phyloP scores from a whole-genome alignment of 2,113 vertebrate genomes.

The Hemiscyllium ocellatum region DNA sequence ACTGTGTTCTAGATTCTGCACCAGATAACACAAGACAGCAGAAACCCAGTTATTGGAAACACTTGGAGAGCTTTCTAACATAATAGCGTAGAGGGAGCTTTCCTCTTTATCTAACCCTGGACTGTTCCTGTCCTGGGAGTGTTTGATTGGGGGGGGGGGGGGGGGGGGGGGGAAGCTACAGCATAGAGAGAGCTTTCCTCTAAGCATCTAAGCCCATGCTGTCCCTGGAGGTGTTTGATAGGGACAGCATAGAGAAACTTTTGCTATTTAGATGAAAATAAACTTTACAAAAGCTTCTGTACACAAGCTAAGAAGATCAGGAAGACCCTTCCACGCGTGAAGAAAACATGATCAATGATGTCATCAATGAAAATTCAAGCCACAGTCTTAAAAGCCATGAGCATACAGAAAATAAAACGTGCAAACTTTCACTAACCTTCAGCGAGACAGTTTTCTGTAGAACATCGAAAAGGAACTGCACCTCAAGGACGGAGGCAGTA shows the following conservation, averaged over 20 bases:
- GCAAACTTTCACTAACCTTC: slow-evolving; percentile 61
- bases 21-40: too few species aligned
- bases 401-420: slow-evolving; percentile 41
- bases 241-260: not conserved
- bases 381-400: not conserved
- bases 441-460: slow-evolving; percentile 85
- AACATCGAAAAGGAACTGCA: slow-evolving; percentile 90
- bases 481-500: slow-evolving; percentile 70
- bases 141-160: too few species aligned
- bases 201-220: not conserved
- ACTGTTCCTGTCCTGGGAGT: too few species aligned
- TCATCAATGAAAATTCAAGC: not conserved
- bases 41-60: too few species aligned
- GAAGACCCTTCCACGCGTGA: not conserved
- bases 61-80: not conserved
- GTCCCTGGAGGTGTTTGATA: not conserved
- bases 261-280: not conserved
- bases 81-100: not conserved
- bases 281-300: not conserved
- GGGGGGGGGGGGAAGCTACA: too few species aligned
- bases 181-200: too few species aligned
- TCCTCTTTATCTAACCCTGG: not conserved
- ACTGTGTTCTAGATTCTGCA: not conserved
- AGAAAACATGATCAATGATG: not conserved
- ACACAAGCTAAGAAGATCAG: not conserved